Conservation (phyloP, 2,888 invertebrate species). For the Drosophila lutescens region DNA sequence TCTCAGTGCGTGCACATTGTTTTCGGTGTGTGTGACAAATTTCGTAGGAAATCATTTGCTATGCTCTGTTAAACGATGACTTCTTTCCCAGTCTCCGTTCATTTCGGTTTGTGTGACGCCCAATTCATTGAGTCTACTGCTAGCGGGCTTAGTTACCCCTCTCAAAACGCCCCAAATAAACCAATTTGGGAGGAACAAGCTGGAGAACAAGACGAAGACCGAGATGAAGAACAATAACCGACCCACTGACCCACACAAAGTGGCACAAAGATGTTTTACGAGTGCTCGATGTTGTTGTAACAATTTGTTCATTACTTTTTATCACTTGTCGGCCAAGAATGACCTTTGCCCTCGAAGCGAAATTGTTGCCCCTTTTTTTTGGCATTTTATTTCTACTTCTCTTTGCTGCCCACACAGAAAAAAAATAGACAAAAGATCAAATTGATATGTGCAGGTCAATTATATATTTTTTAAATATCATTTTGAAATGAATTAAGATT, state of each 20-base stretch:
- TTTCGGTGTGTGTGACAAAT: conserved; percentile 52
- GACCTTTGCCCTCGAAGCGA: conserved; percentile 64
- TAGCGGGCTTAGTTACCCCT: conserved; percentile 21
- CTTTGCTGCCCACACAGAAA: no score
- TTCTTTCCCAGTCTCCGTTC: conserved; percentile 29
- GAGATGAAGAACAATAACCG: conserved; percentile 36
- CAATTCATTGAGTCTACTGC: conserved; percentile 66
- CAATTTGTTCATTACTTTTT: conserved; percentile 81
- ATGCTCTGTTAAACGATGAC: conserved; percentile 73
- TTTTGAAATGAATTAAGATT: no score
- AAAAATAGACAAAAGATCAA: no score
- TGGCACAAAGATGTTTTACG: conserved; percentile 76
- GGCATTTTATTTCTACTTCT: not conserved
- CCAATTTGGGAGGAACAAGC: conserved; percentile 55
- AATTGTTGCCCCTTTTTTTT: conserved; percentile 72
- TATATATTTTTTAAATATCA: no score
- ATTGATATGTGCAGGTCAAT: no score
- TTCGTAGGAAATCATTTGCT: conserved; percentile 72
- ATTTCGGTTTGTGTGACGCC: conserved; percentile 53
- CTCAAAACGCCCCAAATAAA: conserved; percentile 38
- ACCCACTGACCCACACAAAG: conserved; percentile 77
- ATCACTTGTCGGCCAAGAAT: conserved; percentile 59
- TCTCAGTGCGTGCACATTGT: conserved; percentile 37
- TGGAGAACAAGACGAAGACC: conserved; percentile 4
- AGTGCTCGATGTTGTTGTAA: conserved; percentile 60